phyloP scores from a whole-genome alignment of 2,888 invertebrate genomes.

The Hipparchia sbordonii region DNA sequence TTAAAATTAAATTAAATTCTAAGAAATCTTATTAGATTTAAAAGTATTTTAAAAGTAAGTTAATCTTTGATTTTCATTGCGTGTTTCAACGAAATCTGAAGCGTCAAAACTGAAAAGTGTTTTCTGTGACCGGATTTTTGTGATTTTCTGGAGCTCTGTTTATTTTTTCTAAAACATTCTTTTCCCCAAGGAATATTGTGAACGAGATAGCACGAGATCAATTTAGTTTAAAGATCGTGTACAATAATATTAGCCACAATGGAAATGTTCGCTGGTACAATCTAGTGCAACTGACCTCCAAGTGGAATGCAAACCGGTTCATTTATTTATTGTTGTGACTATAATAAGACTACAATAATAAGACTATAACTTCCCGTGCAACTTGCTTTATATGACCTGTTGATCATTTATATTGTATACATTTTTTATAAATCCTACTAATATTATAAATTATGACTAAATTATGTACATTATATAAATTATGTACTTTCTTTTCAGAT shows the following conservation, averaged over 20 bases:
- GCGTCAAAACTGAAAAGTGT: neutral
- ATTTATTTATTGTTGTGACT: neutral
- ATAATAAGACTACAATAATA: slow-evolving; percentile 1
- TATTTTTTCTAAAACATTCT: neutral
- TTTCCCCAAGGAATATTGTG: no score
- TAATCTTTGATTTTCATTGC: neutral
- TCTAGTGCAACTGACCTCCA: slow-evolving; percentile 8
- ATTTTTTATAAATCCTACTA: neutral
- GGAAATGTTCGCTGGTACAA: neutral
- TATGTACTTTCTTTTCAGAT: slow-evolving; percentile 9
- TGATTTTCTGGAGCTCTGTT: neutral
- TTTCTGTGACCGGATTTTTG: neutral
- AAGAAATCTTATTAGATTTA: neutral
- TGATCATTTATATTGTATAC: neutral
- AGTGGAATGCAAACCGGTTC: slow-evolving; percentile 12
- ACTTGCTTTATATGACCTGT: no score
- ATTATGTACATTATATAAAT: neutral
- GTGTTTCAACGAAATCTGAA: neutral
- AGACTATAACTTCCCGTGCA: neutral
- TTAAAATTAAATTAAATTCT: neutral
- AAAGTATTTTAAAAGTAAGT: slow-evolving; percentile 7
- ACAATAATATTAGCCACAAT: neutral
- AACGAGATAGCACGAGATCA: no score
- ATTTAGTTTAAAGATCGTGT: no score
- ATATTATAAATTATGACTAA: no score